These are phyloP conservation scores for Sarcophaga caerulescens DNA, from an alignment of 2,888 invertebrate species.

Conservation along the genomic window DNA sequence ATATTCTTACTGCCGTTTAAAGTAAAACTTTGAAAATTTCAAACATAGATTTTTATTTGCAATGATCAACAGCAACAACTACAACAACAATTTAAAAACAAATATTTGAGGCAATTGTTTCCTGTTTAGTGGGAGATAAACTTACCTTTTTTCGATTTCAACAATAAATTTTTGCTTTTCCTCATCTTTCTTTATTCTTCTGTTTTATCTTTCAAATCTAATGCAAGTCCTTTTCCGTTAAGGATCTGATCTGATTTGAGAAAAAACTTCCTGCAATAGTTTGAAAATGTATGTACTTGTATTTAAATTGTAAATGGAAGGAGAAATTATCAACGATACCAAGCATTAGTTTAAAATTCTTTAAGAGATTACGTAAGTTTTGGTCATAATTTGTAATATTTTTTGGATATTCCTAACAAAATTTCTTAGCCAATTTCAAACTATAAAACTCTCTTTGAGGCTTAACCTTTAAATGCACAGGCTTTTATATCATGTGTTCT, in stretches of 20 bases:
- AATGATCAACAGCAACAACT: slow-evolving; percentile 49
- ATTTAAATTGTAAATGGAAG: neutral
- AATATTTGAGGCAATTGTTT: slow-evolving; percentile 66
- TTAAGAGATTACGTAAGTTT: too few species aligned
- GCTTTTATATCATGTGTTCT: too few species aligned
- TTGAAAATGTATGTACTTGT: neutral
- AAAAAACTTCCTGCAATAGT: slow-evolving; percentile 5
- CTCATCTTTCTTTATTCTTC: neutral
- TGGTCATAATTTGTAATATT: too few species aligned
- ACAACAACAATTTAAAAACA: slow-evolving; percentile 56
- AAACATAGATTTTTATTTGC: slow-evolving; percentile 36
- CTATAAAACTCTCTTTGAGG: too few species aligned
- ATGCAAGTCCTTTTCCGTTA: slow-evolving; percentile 10
- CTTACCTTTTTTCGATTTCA: slow-evolving; percentile 45
- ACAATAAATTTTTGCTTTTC: slow-evolving; percentile 33
- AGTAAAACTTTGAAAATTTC: slow-evolving; percentile 27
- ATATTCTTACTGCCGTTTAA: neutral
- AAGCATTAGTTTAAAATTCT: neutral
- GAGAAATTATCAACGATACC: neutral
- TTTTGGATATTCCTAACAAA: too few species aligned
- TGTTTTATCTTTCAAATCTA: neutral
- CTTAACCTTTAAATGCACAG: too few species aligned
- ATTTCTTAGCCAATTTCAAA: too few species aligned
- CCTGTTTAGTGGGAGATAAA: slow-evolving; percentile 60
- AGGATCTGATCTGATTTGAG: neutral